Percentiles rank a stretch among this genome's conserved stretches.
Evolutionary conservation across 2,797 vertebrate species (phyloP).

Genomic region (Acipenser ruthenus): DNA sequence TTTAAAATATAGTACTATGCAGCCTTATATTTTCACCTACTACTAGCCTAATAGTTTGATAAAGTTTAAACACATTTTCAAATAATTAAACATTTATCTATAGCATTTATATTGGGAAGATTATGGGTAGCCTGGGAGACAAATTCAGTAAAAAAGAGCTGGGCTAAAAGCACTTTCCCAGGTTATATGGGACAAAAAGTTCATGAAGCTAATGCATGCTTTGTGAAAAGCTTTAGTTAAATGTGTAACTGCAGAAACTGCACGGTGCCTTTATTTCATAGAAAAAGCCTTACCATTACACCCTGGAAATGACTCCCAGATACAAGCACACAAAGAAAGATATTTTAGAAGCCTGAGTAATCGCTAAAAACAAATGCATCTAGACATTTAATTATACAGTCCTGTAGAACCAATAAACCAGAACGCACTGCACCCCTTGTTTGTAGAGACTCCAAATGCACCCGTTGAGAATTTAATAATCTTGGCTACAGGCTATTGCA

Average conservation of each 20-base stretch:
- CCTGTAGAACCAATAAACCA: conserved; percentile 13
- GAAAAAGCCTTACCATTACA: not conserved
- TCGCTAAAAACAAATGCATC: conserved; percentile 1
- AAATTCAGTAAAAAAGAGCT: too few relatives aligned
- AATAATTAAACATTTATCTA: too few relatives aligned
- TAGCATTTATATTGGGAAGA: too few relatives aligned
- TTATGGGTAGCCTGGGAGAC: too few relatives aligned
- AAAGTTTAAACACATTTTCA: too few relatives aligned
- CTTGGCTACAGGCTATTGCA: conserved; percentile 13
- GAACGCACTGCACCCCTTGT: conserved; percentile 17
- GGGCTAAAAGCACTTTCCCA: too few relatives aligned
- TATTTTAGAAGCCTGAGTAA: conserved; percentile 2
- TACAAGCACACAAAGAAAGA: conserved; percentile 27
- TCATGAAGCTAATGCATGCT: too few relatives aligned
- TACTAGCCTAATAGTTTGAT: too few relatives aligned
- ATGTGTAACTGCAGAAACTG: not conserved
- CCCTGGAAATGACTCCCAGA: conserved; percentile 20
- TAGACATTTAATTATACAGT: conserved; percentile 3
- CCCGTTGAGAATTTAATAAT: conserved; percentile 23
- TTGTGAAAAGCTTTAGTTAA: too few relatives aligned
- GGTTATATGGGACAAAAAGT: too few relatives aligned
- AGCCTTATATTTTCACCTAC: too few relatives aligned
- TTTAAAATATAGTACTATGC: not conserved
- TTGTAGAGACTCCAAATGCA: conserved; percentile 13
- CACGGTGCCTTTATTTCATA: not conserved